phyloP scores from a whole-genome alignment of 2,888 invertebrate genomes.

The Ochropacha duplaris region DNA sequence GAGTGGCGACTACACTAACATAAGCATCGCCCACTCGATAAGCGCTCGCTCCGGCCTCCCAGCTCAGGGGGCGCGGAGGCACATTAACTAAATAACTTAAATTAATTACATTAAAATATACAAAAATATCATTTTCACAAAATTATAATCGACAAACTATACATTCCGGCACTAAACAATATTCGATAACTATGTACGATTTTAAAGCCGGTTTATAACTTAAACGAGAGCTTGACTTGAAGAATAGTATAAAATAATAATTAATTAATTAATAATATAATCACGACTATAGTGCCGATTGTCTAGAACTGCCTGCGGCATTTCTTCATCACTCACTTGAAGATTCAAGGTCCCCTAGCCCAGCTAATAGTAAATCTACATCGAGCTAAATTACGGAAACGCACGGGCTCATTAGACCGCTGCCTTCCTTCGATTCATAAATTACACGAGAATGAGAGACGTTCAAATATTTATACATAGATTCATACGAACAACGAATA shows the following conservation, averaged over 20 bases:
- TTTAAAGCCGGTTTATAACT: conserved; percentile 77
- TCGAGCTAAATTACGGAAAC: conserved; percentile 79
- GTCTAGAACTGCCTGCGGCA: conserved; percentile 81
- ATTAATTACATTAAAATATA: conserved; percentile 81
- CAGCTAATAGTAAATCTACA: conserved; percentile 82
- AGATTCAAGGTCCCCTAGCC: conserved; percentile 83
- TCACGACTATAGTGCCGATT: conserved; percentile 83
- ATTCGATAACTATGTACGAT: conserved; percentile 79
- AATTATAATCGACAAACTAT: conserved; percentile 79
- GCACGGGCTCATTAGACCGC: conserved; percentile 59
- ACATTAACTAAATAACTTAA: conserved; percentile 77
- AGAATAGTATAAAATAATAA: conserved; percentile 74
- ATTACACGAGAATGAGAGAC: conserved; percentile 82
- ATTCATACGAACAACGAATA: conserved; percentile 83
- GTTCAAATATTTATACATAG: conserved; percentile 83
- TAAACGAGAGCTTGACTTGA: conserved; percentile 82
- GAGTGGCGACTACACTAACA: conserved; percentile 51
- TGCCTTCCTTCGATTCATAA: conserved; percentile 77
- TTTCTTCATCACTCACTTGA: conserved; percentile 64
- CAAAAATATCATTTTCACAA: conserved; percentile 83
- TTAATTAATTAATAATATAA: conserved; percentile 66
- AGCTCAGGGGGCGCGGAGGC: conserved; percentile 44
- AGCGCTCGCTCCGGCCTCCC: conserved; percentile 50
- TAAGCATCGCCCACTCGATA: conserved; percentile 63
- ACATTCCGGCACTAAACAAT: conserved; percentile 78